Evolutionary conservation across 2,113 vertebrate genomes (phyloP).

Genomic region (Hiodon alosoides): DNA sequence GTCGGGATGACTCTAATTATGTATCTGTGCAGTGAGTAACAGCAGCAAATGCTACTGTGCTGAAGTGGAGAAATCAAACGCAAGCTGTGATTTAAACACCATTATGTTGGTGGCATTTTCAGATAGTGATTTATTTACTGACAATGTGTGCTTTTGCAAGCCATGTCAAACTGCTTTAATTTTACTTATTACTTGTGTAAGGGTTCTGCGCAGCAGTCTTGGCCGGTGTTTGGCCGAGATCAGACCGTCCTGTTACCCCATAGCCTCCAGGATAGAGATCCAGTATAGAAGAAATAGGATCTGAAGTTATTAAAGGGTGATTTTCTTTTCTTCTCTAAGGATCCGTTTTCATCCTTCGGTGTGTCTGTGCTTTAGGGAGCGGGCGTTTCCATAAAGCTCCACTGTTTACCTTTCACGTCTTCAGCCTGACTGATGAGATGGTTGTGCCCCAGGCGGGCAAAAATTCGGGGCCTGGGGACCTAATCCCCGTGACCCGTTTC

Average conservation of each 20-base stretch:
- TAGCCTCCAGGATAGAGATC: no score
- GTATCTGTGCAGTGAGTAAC: conserved; percentile 13
- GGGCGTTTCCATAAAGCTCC: not conserved
- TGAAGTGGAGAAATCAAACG: not conserved
- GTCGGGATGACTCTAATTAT: conserved; percentile 10
- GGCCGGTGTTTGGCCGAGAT: not conserved
- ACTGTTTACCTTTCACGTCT: not conserved
- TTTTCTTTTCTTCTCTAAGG: not conserved
- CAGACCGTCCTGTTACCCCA: no score
- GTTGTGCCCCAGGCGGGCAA: not conserved
- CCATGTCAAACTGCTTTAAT: not conserved
- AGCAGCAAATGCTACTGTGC: not conserved
- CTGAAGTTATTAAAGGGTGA: not conserved
- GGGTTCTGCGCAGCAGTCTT: not conserved
- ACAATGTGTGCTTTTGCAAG: not conserved
- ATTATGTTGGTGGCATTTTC: no score
- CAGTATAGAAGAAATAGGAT: no score
- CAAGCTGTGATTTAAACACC: not conserved
- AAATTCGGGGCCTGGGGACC: not conserved
- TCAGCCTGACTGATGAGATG: not conserved
- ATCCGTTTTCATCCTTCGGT: not conserved
- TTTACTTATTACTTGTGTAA: not conserved
- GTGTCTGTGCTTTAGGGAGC: not conserved
- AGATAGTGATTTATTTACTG: no score
- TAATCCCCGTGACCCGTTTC: not conserved